Evolutionary conservation across 37 sponge, comb jelly and placozoan genomes (phyloP).

Genomic region (Agelas oroides): DNA sequence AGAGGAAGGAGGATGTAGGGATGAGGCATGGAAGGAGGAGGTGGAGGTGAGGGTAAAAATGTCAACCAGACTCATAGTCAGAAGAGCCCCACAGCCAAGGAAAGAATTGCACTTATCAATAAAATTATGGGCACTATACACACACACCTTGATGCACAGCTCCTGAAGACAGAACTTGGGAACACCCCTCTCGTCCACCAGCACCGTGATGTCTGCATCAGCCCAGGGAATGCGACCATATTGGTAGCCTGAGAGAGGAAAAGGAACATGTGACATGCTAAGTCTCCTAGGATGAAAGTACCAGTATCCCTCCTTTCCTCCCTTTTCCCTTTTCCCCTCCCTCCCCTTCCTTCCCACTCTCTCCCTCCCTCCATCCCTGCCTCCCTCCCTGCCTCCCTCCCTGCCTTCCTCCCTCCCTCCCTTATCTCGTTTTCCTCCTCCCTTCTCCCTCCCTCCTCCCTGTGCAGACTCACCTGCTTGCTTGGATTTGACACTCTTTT

Average conservation of each 20-base stretch:
- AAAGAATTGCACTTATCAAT: too few species aligned
- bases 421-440: not conserved
- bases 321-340: too few species aligned
- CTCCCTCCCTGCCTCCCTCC: too few species aligned
- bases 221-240: conserved; percentile 69
- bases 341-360: not conserved
- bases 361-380: not conserved
- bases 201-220: conserved; percentile 60
- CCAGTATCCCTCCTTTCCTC: too few species aligned
- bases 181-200: conserved; percentile 47
- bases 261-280: too few species aligned
- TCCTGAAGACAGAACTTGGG: conserved; percentile 66
- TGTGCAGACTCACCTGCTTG: not conserved
- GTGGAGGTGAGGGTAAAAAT: too few species aligned
- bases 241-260: conserved; percentile 41
- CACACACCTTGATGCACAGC: conserved; percentile 35
- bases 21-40: too few species aligned
- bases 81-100: too few species aligned
- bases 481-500: not conserved
- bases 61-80: too few species aligned
- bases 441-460: not conserved
- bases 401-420: not conserved
- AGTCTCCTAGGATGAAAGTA: too few species aligned
- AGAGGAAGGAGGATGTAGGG: too few species aligned
- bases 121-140: too few species aligned